phyloP scores from a whole-genome alignment of 2,888 invertebrate species.

The Chironomus tentans region DNA sequence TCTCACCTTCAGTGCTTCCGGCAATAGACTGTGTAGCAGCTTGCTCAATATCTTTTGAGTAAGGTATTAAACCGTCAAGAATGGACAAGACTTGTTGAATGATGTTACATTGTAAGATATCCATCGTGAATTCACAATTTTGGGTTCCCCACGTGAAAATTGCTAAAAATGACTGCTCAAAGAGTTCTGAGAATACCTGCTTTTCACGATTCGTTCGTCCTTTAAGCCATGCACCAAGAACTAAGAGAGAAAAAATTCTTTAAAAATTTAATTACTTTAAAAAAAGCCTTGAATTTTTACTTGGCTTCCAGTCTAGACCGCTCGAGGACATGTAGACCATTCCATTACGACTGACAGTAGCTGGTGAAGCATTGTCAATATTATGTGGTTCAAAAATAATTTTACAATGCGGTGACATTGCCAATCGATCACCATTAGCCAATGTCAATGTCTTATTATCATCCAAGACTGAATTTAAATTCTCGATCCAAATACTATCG shows the following conservation, averaged over 20 bases:
- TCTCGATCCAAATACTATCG: slow-evolving; percentile 97
- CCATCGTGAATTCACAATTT: slow-evolving; percentile 72
- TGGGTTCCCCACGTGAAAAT: slow-evolving; percentile 78
- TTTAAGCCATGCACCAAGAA: slow-evolving; percentile 77
- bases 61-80: slow-evolving; percentile 76
- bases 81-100: slow-evolving; percentile 76
- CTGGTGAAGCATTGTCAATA: slow-evolving; percentile 95
- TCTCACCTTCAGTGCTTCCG: slow-evolving; percentile 44
- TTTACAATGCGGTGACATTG: slow-evolving; percentile 90
- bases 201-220: slow-evolving; percentile 50
- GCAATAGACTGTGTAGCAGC: slow-evolving; percentile 43
- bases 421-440: slow-evolving; percentile 89
- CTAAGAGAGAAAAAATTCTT: slow-evolving; percentile 38
- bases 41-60: slow-evolving; percentile 54
- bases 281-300: slow-evolving; percentile 36
- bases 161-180: slow-evolving; percentile 63
- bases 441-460: slow-evolving; percentile 92
- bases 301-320: slow-evolving; percentile 84
- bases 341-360: slow-evolving; percentile 89
- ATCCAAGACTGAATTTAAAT: slow-evolving; percentile 91
- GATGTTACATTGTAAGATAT: slow-evolving; percentile 83
- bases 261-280: neutral
- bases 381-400: slow-evolving; percentile 96
- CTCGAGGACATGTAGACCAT: slow-evolving; percentile 98
- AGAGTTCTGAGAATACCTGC: slow-evolving; percentile 61